Conservation (phyloP, 2,888 invertebrate genomes). For the Orthonychiurus folsomi region DNA sequence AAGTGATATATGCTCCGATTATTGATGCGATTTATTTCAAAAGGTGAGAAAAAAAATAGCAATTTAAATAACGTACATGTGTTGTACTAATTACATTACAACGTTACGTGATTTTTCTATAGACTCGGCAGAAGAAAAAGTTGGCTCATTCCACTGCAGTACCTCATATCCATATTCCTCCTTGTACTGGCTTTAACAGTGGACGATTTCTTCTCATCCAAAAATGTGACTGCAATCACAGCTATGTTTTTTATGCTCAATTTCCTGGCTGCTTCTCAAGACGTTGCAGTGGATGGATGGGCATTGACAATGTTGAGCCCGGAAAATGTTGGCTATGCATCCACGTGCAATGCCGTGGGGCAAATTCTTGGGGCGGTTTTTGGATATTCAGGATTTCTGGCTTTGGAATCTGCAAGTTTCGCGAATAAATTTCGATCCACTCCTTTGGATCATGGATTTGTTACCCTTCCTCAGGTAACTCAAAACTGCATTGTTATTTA, state of each 20-base stretch:
- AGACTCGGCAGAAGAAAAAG: conserved; percentile 13
- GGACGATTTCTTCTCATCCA: conserved; percentile 6
- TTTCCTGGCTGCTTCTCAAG: conserved; percentile 13
- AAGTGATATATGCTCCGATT: conserved; percentile 14
- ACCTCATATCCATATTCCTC: conserved; percentile 13
- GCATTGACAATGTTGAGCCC: conserved; percentile 14
- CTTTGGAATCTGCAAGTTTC: conserved; percentile 10
- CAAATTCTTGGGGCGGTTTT: conserved; percentile 11
- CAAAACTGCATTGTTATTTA: too few relatives aligned
- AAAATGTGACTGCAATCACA: conserved; percentile 7
- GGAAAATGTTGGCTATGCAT: conserved; percentile 13
- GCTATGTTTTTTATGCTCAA: conserved; percentile 13
- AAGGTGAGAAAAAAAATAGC: too few relatives aligned
- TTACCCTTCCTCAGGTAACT: conserved; percentile 10
- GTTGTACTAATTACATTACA: too few relatives aligned
- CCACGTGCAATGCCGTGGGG: conserved; percentile 14
- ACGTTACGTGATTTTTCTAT: too few relatives aligned
- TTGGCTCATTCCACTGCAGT: conserved; percentile 16
- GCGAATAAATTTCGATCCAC: conserved; percentile 11
- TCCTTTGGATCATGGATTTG: conserved; percentile 9
- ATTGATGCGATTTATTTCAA: conserved; percentile 12
- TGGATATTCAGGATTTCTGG: conserved; percentile 14
- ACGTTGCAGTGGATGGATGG: conserved; percentile 15
- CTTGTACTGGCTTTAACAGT: conserved; percentile 7
- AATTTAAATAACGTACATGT: too few relatives aligned